These are phyloP conservation scores for Sebastolobus alascanus DNA, from an alignment of 2,797 vertebrate genomes.

Conservation along the genomic window DNA sequence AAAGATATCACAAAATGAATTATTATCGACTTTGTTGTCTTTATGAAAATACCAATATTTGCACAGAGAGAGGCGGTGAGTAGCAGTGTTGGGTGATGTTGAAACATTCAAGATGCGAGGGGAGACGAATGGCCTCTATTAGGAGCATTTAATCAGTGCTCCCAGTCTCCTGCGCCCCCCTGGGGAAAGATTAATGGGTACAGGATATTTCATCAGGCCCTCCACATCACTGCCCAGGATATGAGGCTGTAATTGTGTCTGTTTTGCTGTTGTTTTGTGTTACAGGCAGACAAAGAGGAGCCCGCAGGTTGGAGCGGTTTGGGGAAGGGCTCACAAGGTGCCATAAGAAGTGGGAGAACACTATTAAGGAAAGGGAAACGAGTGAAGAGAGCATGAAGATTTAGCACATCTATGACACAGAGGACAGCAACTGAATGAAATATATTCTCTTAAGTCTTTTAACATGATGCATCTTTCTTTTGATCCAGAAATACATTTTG, in stretches of 20 bases:
- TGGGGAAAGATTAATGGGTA: constrained; percentile 87
- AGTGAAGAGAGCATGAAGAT: constrained; percentile 57
- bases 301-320: constrained; percentile 36
- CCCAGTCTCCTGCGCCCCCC: constrained; percentile 79
- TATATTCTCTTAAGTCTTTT: background rate
- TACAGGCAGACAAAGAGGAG: constrained; percentile 74
- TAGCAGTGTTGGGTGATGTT: constrained; percentile 57
- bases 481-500: background rate
- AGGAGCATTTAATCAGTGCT: constrained; percentile 88
- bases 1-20: constrained; percentile 55
- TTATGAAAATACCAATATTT: constrained; percentile 67
- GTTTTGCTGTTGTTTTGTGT: constrained; percentile 69
- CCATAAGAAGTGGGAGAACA: constrained; percentile 39
- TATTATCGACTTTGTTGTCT: constrained; percentile 43
- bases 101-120: constrained; percentile 69
- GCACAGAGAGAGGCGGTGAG: constrained; percentile 28
- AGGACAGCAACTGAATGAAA: background rate
- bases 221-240: constrained; percentile 73
- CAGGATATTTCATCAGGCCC: constrained; percentile 83
- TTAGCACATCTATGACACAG: background rate
- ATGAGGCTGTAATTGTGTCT: constrained; percentile 77
- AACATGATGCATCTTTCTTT: background rate
- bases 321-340: constrained; percentile 51
- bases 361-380: constrained; percentile 55
- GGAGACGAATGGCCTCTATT: constrained; percentile 87